Evolutionary conservation across 2,797 vertebrate genomes (phyloP).

Genomic region (Rhincodon typus): DNA sequence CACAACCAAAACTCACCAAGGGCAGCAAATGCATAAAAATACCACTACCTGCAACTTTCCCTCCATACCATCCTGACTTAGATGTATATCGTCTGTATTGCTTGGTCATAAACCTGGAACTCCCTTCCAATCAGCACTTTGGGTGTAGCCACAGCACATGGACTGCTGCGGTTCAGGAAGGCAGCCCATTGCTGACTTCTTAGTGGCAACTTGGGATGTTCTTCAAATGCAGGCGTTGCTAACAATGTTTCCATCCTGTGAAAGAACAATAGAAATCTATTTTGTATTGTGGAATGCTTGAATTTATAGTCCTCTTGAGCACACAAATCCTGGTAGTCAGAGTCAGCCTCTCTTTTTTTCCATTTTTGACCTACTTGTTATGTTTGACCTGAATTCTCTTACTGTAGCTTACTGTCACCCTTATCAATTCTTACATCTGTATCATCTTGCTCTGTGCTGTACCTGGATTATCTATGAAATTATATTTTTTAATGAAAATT

Average conservation of each 20-base stretch:
- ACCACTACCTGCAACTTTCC: background rate
- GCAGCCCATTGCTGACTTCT: background rate
- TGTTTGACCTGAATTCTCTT: background rate
- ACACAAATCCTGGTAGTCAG: background rate
- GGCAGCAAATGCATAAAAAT: background rate
- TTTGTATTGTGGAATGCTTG: background rate
- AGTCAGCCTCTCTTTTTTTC: background rate
- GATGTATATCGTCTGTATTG: background rate
- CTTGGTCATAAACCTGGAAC: background rate
- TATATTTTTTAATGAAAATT: background rate
- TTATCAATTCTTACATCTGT: background rate
- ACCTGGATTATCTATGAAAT: background rate
- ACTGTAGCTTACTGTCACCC: background rate
- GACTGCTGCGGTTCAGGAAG: background rate
- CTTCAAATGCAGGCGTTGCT: background rate
- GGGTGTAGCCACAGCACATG: background rate
- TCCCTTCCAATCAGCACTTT: background rate
- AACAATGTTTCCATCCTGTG: background rate
- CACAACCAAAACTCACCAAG: background rate
- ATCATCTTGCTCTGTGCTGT: background rate
- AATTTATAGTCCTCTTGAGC: background rate
- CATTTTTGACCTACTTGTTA: background rate
- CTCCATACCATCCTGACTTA: background rate
- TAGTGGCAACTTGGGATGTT: background rate
- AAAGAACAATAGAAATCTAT: background rate